A percentile compares a stretch with the other conserved stretches of the same genome.
phyloP scores from a whole-genome alignment of 2,113 vertebrate species.

The Megalops atlanticus region DNA sequence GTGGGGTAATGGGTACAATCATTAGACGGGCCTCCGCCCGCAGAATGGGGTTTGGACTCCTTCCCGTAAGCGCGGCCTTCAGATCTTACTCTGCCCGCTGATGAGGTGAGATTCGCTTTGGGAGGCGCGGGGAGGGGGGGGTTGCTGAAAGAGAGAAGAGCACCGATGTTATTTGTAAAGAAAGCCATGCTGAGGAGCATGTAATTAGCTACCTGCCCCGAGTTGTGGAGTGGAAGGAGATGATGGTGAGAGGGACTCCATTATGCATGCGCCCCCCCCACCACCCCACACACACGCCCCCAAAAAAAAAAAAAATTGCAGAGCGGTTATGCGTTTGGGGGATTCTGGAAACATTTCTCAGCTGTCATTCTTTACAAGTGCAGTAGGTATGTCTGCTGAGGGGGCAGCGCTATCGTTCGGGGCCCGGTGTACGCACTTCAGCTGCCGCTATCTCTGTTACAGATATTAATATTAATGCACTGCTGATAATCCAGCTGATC shows the following conservation, averaged over 20 bases:
- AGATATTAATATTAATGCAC: slow-evolving; percentile 63
- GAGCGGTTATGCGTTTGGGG: too few relatives aligned
- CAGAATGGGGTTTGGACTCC: not conserved
- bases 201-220: not conserved
- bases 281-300: too few relatives aligned
- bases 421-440: too few relatives aligned
- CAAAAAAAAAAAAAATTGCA: too few relatives aligned
- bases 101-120: not conserved
- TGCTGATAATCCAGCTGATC: slow-evolving; percentile 53
- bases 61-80: not conserved
- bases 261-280: not conserved
- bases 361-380: not conserved
- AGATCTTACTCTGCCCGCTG: not conserved
- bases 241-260: too few relatives aligned
- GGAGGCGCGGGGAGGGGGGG: not conserved
- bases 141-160: not conserved
- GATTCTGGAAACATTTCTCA: not conserved
- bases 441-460: slow-evolving; percentile 49
- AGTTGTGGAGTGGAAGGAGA: too few relatives aligned
- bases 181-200: not conserved
- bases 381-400: not conserved
- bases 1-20: not conserved
- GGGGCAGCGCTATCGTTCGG: too few relatives aligned
- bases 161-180: not conserved
- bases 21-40: slow-evolving; percentile 4